phyloP scores from a whole-genome alignment of 2,888 invertebrate genomes.

The Andrena flavipes region DNA sequence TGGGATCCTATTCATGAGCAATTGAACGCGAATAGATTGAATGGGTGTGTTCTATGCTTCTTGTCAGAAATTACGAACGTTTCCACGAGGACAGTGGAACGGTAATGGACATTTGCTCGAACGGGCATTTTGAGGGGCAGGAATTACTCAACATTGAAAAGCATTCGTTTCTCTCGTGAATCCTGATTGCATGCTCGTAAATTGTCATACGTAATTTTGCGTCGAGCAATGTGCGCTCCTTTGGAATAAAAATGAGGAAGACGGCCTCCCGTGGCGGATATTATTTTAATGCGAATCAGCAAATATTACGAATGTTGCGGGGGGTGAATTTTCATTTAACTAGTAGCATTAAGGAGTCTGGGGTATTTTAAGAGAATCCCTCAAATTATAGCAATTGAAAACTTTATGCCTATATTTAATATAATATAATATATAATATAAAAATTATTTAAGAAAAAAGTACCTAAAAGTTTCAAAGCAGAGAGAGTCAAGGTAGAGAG shows the following conservation, averaged over 20 bases:
- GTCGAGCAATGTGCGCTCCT: not conserved
- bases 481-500: no score
- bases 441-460: no score
- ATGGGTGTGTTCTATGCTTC: not conserved
- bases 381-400: no score
- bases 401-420: no score
- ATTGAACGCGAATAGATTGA: not conserved
- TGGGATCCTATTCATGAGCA: not conserved
- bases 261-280: not conserved
- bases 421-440: no score
- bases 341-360: no score
- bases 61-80: not conserved
- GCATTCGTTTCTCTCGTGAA: not conserved
- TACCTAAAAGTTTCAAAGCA: no score
- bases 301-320: not conserved
- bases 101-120: constrained; percentile 1
- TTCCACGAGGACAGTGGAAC: not conserved
- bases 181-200: not conserved
- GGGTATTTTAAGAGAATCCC: no score
- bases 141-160: not conserved
- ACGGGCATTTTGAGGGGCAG: not conserved
- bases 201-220: not conserved
- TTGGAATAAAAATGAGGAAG: no score
- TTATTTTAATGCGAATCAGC: not conserved
- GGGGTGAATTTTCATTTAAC: not conserved